These are phyloP conservation scores for Drosophila monieri DNA, from an alignment of 2,888 invertebrate species.

Conservation along the genomic window DNA sequence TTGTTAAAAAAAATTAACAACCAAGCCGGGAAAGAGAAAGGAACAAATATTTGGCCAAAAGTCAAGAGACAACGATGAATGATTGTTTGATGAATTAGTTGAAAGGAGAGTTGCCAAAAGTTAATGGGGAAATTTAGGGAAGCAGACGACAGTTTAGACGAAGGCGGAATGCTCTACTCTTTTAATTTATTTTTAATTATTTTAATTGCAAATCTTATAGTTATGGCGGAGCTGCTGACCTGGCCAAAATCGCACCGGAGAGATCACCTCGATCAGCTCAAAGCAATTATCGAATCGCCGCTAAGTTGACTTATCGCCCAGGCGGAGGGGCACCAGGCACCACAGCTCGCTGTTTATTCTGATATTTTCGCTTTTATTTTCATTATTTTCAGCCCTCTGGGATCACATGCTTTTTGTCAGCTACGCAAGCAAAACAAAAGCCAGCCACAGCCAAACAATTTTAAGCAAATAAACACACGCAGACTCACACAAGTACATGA, in stretches of 20 bases:
- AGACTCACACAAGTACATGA: constrained; percentile 12
- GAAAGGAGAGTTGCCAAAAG: constrained; percentile 42
- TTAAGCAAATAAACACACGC: constrained; percentile 62
- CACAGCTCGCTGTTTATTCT: constrained; percentile 42
- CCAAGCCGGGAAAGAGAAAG: constrained; percentile 26
- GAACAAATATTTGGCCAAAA: constrained; percentile 20
- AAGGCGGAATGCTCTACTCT: constrained; percentile 11
- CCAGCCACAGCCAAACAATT: constrained; percentile 53
- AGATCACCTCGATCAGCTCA: constrained; percentile 51
- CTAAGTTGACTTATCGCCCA: constrained; percentile 44
- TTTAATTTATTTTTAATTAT: too few relatives aligned
- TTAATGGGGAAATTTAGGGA: constrained; percentile 20
- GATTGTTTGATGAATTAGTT: constrained; percentile 54
- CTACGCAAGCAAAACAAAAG: constrained; percentile 73
- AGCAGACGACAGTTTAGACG: neutral
- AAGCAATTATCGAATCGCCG: constrained; percentile 58
- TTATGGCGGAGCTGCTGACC: too few relatives aligned
- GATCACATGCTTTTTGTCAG: constrained; percentile 72
- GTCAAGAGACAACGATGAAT: constrained; percentile 37
- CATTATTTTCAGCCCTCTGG: constrained; percentile 29
- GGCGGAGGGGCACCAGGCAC: too few relatives aligned
- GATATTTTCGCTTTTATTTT: constrained; percentile 40
- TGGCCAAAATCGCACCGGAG: constrained; percentile 16
- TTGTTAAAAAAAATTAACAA: constrained; percentile 21
- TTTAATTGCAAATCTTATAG: too few relatives aligned